Evolutionary conservation across 2,888 invertebrate genomes (phyloP).

Genomic region (Cephus rjabovi): DNA sequence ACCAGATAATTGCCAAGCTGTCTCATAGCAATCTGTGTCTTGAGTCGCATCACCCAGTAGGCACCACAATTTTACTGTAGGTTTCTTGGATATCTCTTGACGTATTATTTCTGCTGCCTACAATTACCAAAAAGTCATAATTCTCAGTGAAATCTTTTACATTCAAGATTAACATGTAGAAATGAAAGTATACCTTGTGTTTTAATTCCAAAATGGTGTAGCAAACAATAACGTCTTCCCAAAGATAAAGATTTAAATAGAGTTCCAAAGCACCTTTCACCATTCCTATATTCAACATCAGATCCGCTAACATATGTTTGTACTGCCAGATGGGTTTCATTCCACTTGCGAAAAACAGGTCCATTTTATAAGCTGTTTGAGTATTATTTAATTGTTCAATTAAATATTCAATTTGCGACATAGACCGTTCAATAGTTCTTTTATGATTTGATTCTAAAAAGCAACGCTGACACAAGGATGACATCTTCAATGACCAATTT

Average conservation of each 20-base stretch:
- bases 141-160: not conserved
- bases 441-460: conserved; percentile 81
- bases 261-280: conserved; percentile 87
- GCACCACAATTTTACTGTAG: conserved; percentile 89
- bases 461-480: conserved; percentile 81
- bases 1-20: conserved; percentile 91
- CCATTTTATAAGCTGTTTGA: conserved; percentile 66
- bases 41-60: conserved; percentile 90
- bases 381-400: conserved; percentile 70
- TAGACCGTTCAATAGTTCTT: conserved; percentile 87
- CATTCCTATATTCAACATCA: conserved; percentile 84
- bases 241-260: conserved; percentile 80
- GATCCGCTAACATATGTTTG: conserved; percentile 81
- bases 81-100: conserved; percentile 81
- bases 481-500: conserved; percentile 80
- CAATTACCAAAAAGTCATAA: not conserved
- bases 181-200: conserved; percentile 75
- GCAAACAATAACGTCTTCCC: conserved; percentile 94
- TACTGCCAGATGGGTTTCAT: conserved; percentile 82
- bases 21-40: conserved; percentile 83
- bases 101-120: conserved; percentile 90
- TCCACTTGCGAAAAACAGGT: conserved; percentile 78
- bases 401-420: conserved; percentile 87
- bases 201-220: conserved; percentile 85
- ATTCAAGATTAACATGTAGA: not conserved